phyloP scores from a whole-genome alignment of 2,113 vertebrate species.

The Piprites chloris region DNA sequence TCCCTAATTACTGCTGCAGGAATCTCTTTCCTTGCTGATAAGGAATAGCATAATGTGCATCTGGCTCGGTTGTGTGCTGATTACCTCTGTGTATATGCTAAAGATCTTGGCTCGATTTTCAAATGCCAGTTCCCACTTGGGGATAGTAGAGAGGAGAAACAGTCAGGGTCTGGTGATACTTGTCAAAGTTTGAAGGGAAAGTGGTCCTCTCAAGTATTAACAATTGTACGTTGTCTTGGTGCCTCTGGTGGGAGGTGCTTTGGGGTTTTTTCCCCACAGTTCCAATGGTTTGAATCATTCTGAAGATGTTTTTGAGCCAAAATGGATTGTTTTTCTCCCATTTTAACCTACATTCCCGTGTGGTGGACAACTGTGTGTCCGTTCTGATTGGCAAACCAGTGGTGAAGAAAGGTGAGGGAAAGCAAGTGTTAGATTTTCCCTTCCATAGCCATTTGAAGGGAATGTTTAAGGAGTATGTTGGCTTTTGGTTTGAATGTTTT shows the following conservation, averaged over 20 bases:
- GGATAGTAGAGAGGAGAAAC: not conserved
- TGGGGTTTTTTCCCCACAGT: not conserved
- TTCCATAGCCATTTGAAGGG: not conserved
- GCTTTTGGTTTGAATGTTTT: not conserved
- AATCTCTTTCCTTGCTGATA: conserved; percentile 26
- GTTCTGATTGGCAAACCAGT: not conserved
- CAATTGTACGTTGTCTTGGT: not conserved
- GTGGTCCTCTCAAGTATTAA: not conserved
- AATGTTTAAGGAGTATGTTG: not conserved
- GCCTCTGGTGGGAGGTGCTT: not conserved
- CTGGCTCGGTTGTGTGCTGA: not conserved
- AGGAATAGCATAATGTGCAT: conserved; percentile 33
- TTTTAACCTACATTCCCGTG: not conserved
- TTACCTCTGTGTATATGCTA: not conserved
- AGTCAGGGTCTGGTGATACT: not conserved
- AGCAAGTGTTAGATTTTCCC: not conserved
- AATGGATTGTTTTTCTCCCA: not conserved
- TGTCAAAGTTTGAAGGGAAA: not conserved
- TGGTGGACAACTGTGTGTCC: not conserved
- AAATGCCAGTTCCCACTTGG: not conserved
- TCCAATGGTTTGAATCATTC: not conserved
- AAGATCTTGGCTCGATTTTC: conserved; percentile 21
- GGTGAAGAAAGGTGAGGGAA: not conserved
- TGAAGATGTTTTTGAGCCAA: not conserved
- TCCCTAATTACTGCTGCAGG: conserved; percentile 23